These are phyloP conservation scores for Elanoides forficatus DNA, from an alignment of 2,113 vertebrate species.

Conservation along the genomic window DNA sequence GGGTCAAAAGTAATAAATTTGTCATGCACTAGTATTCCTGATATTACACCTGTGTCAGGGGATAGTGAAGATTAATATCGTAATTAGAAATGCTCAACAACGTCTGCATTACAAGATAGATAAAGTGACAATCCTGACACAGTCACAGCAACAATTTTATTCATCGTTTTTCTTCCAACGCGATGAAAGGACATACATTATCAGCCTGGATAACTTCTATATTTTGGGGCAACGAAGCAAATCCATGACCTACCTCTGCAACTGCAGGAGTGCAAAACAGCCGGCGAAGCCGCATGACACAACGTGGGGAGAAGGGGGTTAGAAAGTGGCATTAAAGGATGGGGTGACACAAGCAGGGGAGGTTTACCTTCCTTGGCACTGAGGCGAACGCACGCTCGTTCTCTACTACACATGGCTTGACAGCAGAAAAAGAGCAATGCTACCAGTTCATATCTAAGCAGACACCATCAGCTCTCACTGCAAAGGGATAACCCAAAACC, in stretches of 20 bases:
- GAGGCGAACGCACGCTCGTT: rapidly evolving
- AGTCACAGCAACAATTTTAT: not conserved
- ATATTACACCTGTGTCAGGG: conserved; percentile 23
- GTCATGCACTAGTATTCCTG: conserved; percentile 13
- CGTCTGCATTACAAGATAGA: conserved; percentile 2
- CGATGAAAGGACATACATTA: not conserved
- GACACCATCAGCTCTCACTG: not conserved
- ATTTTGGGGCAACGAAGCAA: not conserved
- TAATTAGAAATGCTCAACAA: conserved; percentile 49
- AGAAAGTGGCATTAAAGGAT: not conserved
- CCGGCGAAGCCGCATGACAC: not conserved
- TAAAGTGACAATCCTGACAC: not conserved
- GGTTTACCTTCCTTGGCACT: not conserved
- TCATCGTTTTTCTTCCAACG: not conserved
- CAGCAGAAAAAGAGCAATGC: not conserved
- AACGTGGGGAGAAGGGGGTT: not conserved
- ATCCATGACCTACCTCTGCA: not conserved
- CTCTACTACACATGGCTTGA: too few relatives aligned
- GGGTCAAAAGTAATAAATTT: conserved; percentile 56
- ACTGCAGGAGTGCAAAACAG: not conserved
- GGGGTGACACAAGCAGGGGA: not conserved
- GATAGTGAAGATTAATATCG: conserved; percentile 58
- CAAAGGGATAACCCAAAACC: not conserved
- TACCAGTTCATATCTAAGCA: not conserved
- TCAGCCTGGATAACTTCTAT: not conserved